Evolutionary conservation across 2,797 vertebrate genomes (phyloP).

Genomic region (Labeo calbasu): DNA sequence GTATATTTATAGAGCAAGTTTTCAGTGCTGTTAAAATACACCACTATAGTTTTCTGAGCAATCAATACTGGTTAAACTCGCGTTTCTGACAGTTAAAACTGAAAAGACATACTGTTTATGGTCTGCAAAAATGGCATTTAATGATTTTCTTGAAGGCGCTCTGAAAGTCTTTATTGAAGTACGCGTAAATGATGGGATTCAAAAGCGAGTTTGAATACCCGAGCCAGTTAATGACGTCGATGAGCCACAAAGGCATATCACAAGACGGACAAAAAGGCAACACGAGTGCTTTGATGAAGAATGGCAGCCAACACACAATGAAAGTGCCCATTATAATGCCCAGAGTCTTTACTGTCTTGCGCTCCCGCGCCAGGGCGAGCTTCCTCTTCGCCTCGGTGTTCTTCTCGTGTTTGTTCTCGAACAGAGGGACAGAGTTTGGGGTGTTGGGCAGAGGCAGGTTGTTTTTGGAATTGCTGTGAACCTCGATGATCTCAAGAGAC

Average conservation of each 20-base stretch:
- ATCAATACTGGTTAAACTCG: conserved; percentile 5
- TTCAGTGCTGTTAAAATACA: background rate
- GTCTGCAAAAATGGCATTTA: conserved; percentile 92
- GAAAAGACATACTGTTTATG: conserved; percentile 70
- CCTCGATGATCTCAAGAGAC: conserved; percentile 90
- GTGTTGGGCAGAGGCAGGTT: conserved; percentile 82
- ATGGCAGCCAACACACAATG: conserved; percentile 97
- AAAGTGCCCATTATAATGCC: conserved; percentile 99
- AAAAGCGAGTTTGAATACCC: conserved; percentile 97
- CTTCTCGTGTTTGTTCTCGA: conserved; percentile 86
- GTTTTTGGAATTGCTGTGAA: conserved; percentile 82
- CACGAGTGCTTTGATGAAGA: conserved; percentile 95
- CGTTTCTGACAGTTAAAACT: background rate
- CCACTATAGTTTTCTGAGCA: conserved; percentile 18
- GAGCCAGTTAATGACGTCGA: conserved; percentile 93
- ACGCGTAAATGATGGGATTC: conserved; percentile 98
- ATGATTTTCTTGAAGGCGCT: conserved; percentile 97
- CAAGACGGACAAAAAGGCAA: conserved; percentile 91
- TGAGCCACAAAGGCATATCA: conserved; percentile 88
- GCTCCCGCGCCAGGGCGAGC: conserved; percentile 92
- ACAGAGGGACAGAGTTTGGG: conserved; percentile 72
- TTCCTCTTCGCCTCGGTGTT: conserved; percentile 90
- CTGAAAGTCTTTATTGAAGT: conserved; percentile 99
- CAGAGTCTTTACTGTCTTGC: conserved; percentile 96
- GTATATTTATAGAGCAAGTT: conserved; percentile 2